phyloP scores from a whole-genome alignment of 1,140 invertebrate species.

The Drosophila lacertosa region DNA sequence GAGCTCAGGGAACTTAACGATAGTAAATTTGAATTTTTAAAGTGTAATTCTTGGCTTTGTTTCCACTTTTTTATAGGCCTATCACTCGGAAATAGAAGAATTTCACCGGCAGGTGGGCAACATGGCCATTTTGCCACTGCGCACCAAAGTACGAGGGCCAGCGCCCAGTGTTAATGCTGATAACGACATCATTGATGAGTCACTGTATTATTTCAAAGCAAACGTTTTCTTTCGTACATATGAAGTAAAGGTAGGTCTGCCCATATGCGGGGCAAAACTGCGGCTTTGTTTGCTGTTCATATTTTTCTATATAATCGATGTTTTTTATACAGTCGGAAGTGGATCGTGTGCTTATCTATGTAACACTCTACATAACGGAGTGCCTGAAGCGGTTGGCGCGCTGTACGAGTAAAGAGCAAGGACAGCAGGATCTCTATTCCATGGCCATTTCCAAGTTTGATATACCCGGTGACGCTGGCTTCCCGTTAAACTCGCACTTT shows the following conservation, averaged over 20 bases:
- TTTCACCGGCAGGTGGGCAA: slow-evolving; percentile 92
- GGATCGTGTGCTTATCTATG: slow-evolving; percentile 98
- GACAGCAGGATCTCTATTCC: slow-evolving; percentile 96
- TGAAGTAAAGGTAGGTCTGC: slow-evolving; percentile 95
- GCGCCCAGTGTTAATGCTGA: slow-evolving; percentile 90
- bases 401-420: slow-evolving; percentile 94
- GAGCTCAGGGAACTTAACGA: not conserved
- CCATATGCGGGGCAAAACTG: not conserved
- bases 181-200: slow-evolving; percentile 98
- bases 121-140: slow-evolving; percentile 95
- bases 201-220: slow-evolving; percentile 98
- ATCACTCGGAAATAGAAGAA: slow-evolving; percentile 94
- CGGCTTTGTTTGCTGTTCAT: not conserved
- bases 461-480: slow-evolving; percentile 97
- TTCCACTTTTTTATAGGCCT: slow-evolving; percentile 88
- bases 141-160: slow-evolving; percentile 93
- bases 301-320: slow-evolving; percentile 2
- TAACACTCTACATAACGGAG: slow-evolving; percentile 99
- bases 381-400: slow-evolving; percentile 97
- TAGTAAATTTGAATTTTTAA: slow-evolving; percentile 21
- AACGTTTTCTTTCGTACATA: slow-evolving; percentile 99
- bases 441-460: slow-evolving; percentile 97
- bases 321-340: slow-evolving; percentile 90
- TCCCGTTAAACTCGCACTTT: slow-evolving; percentile 98
- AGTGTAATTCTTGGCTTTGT: not conserved